These are phyloP conservation scores for Falco novaeseelandiae DNA, from an alignment of 2,797 vertebrate species.

Conservation along the genomic window DNA sequence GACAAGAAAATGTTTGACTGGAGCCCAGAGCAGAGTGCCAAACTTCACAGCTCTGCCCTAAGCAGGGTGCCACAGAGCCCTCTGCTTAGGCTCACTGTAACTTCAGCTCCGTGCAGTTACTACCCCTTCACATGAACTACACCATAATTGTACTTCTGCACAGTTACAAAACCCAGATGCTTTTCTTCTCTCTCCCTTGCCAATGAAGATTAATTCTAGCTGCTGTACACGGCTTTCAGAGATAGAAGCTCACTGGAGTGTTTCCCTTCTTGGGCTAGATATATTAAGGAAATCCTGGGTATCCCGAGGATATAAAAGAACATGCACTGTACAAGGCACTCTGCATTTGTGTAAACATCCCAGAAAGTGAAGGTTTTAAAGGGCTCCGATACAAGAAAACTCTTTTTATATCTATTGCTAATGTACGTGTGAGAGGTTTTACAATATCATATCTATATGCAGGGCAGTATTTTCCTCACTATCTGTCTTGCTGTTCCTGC, in stretches of 20 bases:
- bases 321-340: not conserved
- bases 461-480: not conserved
- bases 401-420: not conserved
- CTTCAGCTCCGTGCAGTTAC: not conserved
- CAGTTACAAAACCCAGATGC: conserved; percentile 56
- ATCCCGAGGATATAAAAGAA: not conserved
- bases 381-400: not conserved
- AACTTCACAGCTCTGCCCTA: conserved; percentile 71
- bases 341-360: not conserved
- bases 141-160: conserved; percentile 28
- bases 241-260: not conserved
- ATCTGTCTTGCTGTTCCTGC: not conserved
- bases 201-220: not conserved
- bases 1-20: conserved; percentile 75
- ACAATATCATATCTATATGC: not conserved
- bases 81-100: conserved; percentile 69
- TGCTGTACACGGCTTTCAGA: conserved; percentile 54
- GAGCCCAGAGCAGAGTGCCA: conserved; percentile 65
- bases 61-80: conserved; percentile 63
- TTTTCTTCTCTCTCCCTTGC: not conserved
- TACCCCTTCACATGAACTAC: not conserved
- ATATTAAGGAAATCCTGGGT: conserved; percentile 30
- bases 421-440: not conserved
- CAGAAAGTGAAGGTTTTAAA: not conserved
- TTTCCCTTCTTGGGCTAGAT: conserved; percentile 54